Percentiles rank a stretch among this genome's conserved stretches.
Conservation (phyloP, 2,888 invertebrate species). For the Campoplex nolae region DNA sequence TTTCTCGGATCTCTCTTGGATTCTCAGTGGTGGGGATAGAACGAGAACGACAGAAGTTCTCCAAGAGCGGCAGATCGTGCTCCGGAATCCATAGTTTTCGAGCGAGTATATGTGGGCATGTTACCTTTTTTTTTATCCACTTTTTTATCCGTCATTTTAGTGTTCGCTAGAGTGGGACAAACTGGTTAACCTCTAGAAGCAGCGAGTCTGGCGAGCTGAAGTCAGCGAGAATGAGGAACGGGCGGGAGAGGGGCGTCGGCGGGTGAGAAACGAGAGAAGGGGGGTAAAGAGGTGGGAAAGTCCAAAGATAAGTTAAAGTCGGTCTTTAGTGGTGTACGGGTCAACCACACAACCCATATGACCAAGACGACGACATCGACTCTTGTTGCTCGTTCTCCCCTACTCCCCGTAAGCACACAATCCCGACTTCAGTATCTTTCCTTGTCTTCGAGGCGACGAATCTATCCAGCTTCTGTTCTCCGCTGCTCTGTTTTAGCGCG, state of each 20-base stretch:
- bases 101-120: conserved; percentile 39
- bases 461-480: conserved; percentile 50
- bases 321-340: conserved; percentile 75
- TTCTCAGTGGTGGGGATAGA: neutral
- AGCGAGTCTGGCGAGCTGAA: conserved; percentile 63
- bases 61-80: conserved; percentile 26
- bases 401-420: conserved; percentile 45
- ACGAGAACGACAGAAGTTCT: conserved; percentile 15
- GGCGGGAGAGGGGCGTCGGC: conserved; percentile 68
- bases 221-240: conserved; percentile 49
- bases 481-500: conserved; percentile 27
- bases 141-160: conserved; percentile 71
- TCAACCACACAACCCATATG: conserved; percentile 74
- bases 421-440: conserved; percentile 66
- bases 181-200: conserved; percentile 83
- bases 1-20: neutral
- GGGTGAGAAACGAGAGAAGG: conserved; percentile 35
- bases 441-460: conserved; percentile 61
- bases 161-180: conserved; percentile 83
- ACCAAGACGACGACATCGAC: conserved; percentile 62
- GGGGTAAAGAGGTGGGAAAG: conserved; percentile 79
- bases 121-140: conserved; percentile 41
- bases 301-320: conserved; percentile 83
- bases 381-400: conserved; percentile 36
- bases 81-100: conserved; percentile 51